phyloP scores from a whole-genome alignment of 2,113 vertebrate genomes.

The Tyto alba region DNA sequence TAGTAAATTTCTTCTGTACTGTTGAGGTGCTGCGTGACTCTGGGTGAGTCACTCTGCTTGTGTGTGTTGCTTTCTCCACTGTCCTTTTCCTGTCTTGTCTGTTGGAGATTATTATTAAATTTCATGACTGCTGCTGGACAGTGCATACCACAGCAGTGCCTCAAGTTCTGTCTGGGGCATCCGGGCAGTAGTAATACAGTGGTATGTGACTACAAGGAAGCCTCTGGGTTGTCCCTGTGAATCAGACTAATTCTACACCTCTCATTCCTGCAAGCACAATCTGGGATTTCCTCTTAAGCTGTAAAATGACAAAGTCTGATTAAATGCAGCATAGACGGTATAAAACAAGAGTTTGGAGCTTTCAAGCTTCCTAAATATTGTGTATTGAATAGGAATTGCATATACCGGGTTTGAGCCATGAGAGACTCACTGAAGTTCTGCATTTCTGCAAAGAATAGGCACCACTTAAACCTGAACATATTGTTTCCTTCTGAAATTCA shows the following conservation, averaged over 20 bases:
- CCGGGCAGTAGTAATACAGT: background rate
- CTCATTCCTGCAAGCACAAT: background rate
- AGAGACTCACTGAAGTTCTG: background rate
- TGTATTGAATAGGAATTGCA: background rate
- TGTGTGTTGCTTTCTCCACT: conserved; percentile 7
- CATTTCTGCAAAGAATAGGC: background rate
- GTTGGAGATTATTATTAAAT: background rate
- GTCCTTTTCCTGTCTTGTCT: background rate
- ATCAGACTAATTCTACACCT: background rate
- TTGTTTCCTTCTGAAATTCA: background rate
- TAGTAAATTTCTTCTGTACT: background rate
- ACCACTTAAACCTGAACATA: background rate
- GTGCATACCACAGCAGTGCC: background rate
- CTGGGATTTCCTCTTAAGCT: conserved; percentile 11
- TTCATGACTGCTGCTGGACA: background rate
- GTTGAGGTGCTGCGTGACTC: background rate
- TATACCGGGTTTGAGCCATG: background rate
- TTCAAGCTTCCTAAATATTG: background rate
- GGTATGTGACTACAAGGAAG: background rate
- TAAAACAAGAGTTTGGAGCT: background rate
- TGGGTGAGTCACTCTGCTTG: background rate
- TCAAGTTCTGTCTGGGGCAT: background rate
- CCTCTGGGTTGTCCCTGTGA: background rate
- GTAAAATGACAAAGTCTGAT: background rate
- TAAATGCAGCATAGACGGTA: background rate